Percentiles rank a stretch among this genome's conserved stretches.
Conservation (phyloP, 2,888 invertebrate species). For the Epinotia ramella region DNA sequence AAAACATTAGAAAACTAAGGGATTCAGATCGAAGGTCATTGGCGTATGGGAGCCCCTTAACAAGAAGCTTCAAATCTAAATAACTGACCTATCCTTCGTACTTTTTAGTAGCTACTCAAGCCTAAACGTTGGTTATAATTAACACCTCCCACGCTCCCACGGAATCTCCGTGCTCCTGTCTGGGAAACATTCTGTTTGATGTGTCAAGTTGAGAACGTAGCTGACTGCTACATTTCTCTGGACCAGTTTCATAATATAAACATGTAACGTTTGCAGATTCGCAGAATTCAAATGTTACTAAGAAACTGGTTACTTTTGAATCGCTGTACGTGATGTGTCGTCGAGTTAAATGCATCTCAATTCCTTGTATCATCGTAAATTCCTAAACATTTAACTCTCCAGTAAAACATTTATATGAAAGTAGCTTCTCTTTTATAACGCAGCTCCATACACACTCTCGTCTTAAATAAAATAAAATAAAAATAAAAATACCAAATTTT, state of each 20-base stretch:
- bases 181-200: slow-evolving; percentile 69
- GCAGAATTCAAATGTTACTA: slow-evolving; percentile 20
- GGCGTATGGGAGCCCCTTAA: too few species aligned
- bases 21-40: too few species aligned
- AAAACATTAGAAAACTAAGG: too few species aligned
- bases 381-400: too few species aligned
- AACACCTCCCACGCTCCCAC: slow-evolving; percentile 80
- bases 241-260: slow-evolving; percentile 18
- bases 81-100: slow-evolving; percentile 34
- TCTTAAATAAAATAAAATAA: too few species aligned
- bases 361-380: too few species aligned
- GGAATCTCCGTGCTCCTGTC: slow-evolving; percentile 64
- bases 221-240: slow-evolving; percentile 15
- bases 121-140: slow-evolving; percentile 73
- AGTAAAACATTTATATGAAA: too few species aligned
- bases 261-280: slow-evolving; percentile 9
- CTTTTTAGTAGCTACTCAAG: slow-evolving; percentile 46
- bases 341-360: neutral
- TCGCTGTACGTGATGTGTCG: slow-evolving; percentile 7
- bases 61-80: neutral
- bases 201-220: slow-evolving; percentile 26
- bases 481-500: too few species aligned
- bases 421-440: too few species aligned
- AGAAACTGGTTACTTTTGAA: slow-evolving; percentile 10
- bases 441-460: too few species aligned